Base-by-base conservation (phyloP, 2,888 invertebrate species). In the Lasius platythorax region DNA sequence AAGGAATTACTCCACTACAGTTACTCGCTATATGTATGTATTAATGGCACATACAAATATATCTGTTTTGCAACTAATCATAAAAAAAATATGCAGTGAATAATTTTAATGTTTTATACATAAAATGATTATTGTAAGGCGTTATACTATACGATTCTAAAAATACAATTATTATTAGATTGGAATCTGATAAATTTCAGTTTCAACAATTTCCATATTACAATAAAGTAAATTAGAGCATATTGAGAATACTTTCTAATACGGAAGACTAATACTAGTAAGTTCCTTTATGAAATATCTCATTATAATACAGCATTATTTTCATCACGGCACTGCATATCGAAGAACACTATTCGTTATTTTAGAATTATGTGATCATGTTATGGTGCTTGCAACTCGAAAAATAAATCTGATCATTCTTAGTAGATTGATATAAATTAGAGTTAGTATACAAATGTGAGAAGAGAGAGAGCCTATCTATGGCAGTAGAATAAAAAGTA, bases 251-350 rank as follows among this genome's bases (percentile, higher is more conserved):
- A 87, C 75, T 66, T 75, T 82, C 87, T 91, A 91, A 91, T 89
- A 89, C 87, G 93, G 92, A 93, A 93, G 93, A 93, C 93, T 91
- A 92, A 93, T 87, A 87, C 89, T 89, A 91, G 86, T 87, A 85
- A 85, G 79, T 89, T 90, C 76, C 66, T 88, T 87, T 40, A 50
- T 61, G 73, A 84, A 85, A 83, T 82, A 75, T 84, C 56, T 88
- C 64, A 37, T 72, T 82, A 70, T 33, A 70, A 85, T 61, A 81
- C 81, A 68, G 67, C 72, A 82, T 83, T 82, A 67, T 67, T 84
- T 83, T 83, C 37, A 68, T 30, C 56, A 50, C 84, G 70, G 46
- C 56, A 33, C 78, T 83, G 82, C 74, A 67, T 78, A 76, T 63
- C 43, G 78, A 87, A 79, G 33, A 84, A 73, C 70, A 67, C 56